Evolutionary conservation across 2,797 vertebrate genomes (phyloP).

Genomic region (Melanotaenia trifasciata): DNA sequence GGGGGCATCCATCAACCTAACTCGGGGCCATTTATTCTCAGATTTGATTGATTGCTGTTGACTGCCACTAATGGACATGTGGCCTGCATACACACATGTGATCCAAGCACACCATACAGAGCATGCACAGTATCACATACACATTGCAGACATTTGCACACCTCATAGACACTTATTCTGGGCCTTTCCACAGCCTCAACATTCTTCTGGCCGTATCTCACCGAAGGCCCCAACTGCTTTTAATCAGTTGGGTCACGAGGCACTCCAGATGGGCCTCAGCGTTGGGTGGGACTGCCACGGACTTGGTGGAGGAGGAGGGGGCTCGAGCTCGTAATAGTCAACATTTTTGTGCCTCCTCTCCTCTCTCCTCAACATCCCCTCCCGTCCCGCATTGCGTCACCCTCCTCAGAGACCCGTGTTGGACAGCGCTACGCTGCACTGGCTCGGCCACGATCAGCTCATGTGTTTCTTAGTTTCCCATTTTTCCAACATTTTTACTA

Average conservation of each 20-base stretch:
- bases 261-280: conserved; percentile 83
- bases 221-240: conserved; percentile 81
- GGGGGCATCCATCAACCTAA: conserved; percentile 61
- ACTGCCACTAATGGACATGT: conserved; percentile 50
- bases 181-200: conserved; percentile 75
- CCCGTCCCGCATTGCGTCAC: conserved; percentile 77
- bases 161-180: conserved; percentile 60
- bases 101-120: conserved; percentile 24
- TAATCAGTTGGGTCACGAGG: conserved; percentile 85
- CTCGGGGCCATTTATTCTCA: conserved; percentile 35
- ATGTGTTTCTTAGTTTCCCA: conserved; percentile 47
- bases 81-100: conserved; percentile 30
- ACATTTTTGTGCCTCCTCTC: conserved; percentile 80
- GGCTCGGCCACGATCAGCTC: conserved; percentile 42
- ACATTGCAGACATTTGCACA: conserved; percentile 52
- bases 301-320: conserved; percentile 49
- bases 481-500: conserved; percentile 66
- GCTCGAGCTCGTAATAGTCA: conserved; percentile 72
- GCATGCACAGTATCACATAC: conserved; percentile 42
- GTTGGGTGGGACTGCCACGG: conserved; percentile 78
- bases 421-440: conserved; percentile 55
- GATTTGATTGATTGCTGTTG: conserved; percentile 63
- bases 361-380: conserved; percentile 52
- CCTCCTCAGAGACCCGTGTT: conserved; percentile 72
- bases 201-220: conserved; percentile 84